phyloP scores from a whole-genome alignment of 2,797 vertebrate species.

The Craterocephalus amniculus region DNA sequence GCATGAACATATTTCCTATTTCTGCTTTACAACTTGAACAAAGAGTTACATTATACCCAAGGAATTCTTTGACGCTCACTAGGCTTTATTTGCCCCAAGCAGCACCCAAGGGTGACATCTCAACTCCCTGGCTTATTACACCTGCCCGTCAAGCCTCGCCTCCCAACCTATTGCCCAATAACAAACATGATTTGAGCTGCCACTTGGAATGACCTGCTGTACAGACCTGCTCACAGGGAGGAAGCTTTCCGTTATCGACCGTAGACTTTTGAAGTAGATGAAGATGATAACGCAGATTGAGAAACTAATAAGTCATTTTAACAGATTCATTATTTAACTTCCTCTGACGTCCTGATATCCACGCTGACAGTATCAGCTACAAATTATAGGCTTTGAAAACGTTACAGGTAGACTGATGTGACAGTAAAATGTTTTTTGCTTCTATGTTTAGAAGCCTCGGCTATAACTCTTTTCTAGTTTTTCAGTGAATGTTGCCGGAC shows the following conservation, averaged over 20 bases:
- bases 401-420: conserved; percentile 67
- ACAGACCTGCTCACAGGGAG: conserved; percentile 53
- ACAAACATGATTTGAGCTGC: conserved; percentile 69
- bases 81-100: conserved; percentile 66
- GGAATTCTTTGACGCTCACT: conserved; percentile 66
- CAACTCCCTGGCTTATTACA: conserved; percentile 80
- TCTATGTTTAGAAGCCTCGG: conserved; percentile 32
- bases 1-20: conserved; percentile 78
- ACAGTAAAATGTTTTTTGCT: conserved; percentile 57
- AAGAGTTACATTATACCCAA: conserved; percentile 76
- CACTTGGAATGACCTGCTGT: conserved; percentile 44
- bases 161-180: conserved; percentile 66
- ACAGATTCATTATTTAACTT: conserved; percentile 61
- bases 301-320: conserved; percentile 71
- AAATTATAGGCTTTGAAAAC: conserved; percentile 68
- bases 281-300: conserved; percentile 61
- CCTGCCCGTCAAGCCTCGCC: conserved; percentile 75
- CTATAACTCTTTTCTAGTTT: conserved; percentile 21
- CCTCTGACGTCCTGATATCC: conserved; percentile 57
- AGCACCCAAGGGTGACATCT: conserved; percentile 78
- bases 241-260: conserved; percentile 63
- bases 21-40: conserved; percentile 70
- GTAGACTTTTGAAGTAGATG: conserved; percentile 64
- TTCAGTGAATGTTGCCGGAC: background rate
- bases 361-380: conserved; percentile 68